Evolutionary conservation across 1,140 invertebrate genomes (phyloP), one percentile per base, ranked within the genome.

Genomic region (Ooceraea biroi): DNA sequence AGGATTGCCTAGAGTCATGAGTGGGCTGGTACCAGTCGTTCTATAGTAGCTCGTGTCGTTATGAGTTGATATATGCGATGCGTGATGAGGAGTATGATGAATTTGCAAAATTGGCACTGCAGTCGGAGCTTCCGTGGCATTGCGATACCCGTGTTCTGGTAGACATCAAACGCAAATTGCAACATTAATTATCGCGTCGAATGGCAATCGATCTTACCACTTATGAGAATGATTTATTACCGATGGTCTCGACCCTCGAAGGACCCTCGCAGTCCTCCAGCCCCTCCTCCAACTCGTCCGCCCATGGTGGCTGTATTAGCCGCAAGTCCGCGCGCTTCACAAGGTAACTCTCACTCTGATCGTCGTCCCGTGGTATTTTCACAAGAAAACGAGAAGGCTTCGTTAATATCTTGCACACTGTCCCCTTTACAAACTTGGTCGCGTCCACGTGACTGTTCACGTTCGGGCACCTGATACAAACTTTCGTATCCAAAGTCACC

Each of bases 261-360:
- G 88, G 63, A 58, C n/a, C n/a, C n/a, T 93, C 92, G 74, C 86
- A 90, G 50, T 94, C 92, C 71, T 93, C 92, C 83, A 94, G 69
- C 12, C 90, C 92, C 68, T 97, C 97, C 90, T 98, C 97, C 58
- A 99, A 94, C 93, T 99, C 98, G 90, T 99, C 98, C 94, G 96
- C 97, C 98, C 98, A 99, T 0, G 98, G 98, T 14, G 98, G 98
- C 91, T 97, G 96, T 72, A 99, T 93, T 1, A 99, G 95, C n/a
- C 98, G 95, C 50, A 99, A 93, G 92, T 98, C 98, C 1, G 98
- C 97, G 44, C 98, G 95, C 89, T 97, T 97, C 66, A 98, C 97
- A 85, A 96, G 95, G 82, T 94, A 93, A 88, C 94, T 92, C 27
- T 92, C 92, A 94, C 87, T 94, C 91, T 90, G 91, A 85, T 94